Evolutionary conservation across 2,888 invertebrate species (phyloP), one percentile per base, ranked within the genome.

Genomic region (Apamea anceps): DNA sequence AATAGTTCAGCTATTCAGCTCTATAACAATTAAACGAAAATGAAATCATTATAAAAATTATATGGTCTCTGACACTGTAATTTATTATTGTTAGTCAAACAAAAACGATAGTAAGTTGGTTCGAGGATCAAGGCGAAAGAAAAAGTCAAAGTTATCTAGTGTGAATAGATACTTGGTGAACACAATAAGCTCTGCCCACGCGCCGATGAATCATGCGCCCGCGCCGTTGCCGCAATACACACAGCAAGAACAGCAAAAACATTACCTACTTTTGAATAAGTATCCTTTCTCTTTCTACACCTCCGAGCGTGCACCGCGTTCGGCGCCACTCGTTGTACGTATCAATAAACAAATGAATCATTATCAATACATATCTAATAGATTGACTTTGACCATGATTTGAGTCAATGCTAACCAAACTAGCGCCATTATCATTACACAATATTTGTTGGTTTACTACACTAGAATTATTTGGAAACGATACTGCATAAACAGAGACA

Each of bases 201-300:
- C 96, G 95, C 92, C 91, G 94, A 93, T 96, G 96, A 96, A 93
- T 96, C 96, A 96, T 91, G 93, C 92, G 92, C 92, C 90, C 90
- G 91, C 89, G 92, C 91, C 89, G 92, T 90, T 92, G 94, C 93
- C 90, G 91, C 95, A 93, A 92, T 93, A 92, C 91, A 92, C 89
- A 90, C 91, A 91, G 90, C 93, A 91, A 93, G 93, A 94, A 91
- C 95, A 93, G 96, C 96, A 96, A 96, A 96, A 97, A 96, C 96
- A 96, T 97, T 96, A 96, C 97, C 97, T 95, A 97, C 96, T 96
- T 97, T 96, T 96, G 95, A 95, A 96, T 96, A 96, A 95, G 95
- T 95, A 95, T 93, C 96, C 96, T 97, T 96, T 97, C 97, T 97
- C 96, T 96, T 96, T 96, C 96, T 96, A 96, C 95, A 95, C 94